Evolutionary conservation across 2,888 invertebrate genomes (phyloP), one percentile per base, ranked within the genome.

Genomic region (Syritta pipiens): DNA sequence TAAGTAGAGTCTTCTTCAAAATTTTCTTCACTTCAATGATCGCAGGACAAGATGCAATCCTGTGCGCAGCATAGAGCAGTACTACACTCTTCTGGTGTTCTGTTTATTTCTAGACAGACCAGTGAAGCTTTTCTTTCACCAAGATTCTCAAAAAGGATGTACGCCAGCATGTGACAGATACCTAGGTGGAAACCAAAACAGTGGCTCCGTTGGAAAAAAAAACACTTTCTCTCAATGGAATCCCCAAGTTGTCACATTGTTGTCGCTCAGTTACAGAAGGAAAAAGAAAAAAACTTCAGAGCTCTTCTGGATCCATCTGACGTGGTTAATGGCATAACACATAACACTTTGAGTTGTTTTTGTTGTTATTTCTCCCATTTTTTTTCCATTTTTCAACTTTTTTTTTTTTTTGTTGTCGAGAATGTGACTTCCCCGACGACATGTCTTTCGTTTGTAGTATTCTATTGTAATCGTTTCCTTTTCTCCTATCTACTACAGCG

Each of bases 291-390:
- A 49, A 49, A 37, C 69, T 69, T 44, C 49, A 76, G 57, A 62
- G 49, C 62, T 32, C 69, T 49, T 75, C 55, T 48, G 22, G 35
- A 32, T 22, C 65, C 55, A 77, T 77, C 55, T 77, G 77, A 77
- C 77, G 72, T 77, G 72, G 72, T 72, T 77, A 77, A 77, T 72
- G 72, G 67, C 65, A 77, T 72, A 77, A 67, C 65, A 72, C 65
- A 44, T 77, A 48, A 60, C 48, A 76, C 46, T 76, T 44, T 22
- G 44, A 51, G 32, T 42, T 26, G 22, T 3, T 46, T 14, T 14
- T 59, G 26, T 59, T 74, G 44, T 59, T 9, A 44, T 17, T 44
- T 32, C 46, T 26, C 46, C 55, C 20, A 49, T 24, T 32, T 22
- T 44, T 17, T 42, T 37, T 51, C 35, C 20, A 42, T 26, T n/a